Base-by-base conservation (phyloP, 30 jellyfish, hydroid and myxozoan genomes). In the Cassiopea andromeda region DNA sequence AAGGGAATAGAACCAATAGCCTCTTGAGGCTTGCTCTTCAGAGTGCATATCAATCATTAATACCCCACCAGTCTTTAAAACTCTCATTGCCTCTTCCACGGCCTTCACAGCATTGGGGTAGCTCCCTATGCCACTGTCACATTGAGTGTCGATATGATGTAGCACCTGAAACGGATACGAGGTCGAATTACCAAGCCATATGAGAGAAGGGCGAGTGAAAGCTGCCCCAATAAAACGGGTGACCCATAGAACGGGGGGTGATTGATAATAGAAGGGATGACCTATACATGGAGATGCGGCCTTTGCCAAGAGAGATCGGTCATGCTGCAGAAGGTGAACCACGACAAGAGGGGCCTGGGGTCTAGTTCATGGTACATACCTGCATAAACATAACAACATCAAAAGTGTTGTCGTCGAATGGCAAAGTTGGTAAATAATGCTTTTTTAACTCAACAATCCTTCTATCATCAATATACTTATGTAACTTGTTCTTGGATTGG, bases 321-420 rank as follows among this genome's bases (percentile, higher is more conserved):
- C 64, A 54, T 10, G 12, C 12, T 54, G 12, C 64, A 3, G 7
- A 54, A 3, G 12, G 12, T 54, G 10, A 68, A 14, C 17, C 44
- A 14, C 8, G 17, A 68, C 7, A 68, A 7, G 15, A 6, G 77
- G 77, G 77, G 44, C 17, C 47, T 68, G 77, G 44, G 47, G 15
- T 17, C 17, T 17, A 68, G 9, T 68, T 14, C 77, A 17, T n/a
- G 5, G 7, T 68, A n/a, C 44, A 68, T 78, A 80, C 88, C 78
- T 92, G 98, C 89, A 88, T 92, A 66, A 86, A 82, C 77, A 78
- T 74, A 43, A 92, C 96, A n/a, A 82, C 91, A 69, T 92, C 98
- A 81, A 92, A 92, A 12, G 44, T 60, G 47, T 77, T 67, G 54
- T 87, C 92, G 16, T 88, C 89, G 72, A 92, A 92, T 44, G 92